Evolutionary conservation across 2,113 vertebrate genomes (phyloP).

Genomic region (Silurus glanis): DNA sequence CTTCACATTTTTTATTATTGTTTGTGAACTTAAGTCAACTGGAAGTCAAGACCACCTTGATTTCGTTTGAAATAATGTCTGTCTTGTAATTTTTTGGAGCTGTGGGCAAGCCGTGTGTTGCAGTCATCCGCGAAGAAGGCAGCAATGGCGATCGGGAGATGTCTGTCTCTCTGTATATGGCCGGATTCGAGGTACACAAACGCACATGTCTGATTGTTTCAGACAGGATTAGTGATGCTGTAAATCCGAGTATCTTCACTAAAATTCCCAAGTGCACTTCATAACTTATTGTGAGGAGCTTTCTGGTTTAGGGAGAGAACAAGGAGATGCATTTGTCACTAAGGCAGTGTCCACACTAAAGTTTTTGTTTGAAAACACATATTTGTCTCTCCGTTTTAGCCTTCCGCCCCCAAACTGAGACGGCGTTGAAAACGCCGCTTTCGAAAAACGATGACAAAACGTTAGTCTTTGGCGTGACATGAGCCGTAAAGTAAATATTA

Average conservation of each 20-base stretch:
- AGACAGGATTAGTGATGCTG: neutral
- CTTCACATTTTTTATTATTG: neutral
- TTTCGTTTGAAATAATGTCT: neutral
- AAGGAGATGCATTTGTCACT: too few relatives aligned
- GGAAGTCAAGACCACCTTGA: neutral
- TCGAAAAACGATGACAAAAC: too few relatives aligned
- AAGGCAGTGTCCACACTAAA: too few relatives aligned
- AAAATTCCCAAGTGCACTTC: neutral
- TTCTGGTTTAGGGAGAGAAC: too few relatives aligned
- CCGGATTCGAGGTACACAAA: conserved; percentile 83
- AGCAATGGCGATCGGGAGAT: conserved; percentile 95
- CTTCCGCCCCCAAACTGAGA: too few relatives aligned
- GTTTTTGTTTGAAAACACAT: too few relatives aligned
- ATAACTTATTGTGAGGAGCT: too few relatives aligned
- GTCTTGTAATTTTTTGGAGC: conserved; percentile 52
- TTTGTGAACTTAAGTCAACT: neutral
- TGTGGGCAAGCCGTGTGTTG: conserved; percentile 72
- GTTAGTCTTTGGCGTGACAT: too few relatives aligned
- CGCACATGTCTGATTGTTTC: neutral
- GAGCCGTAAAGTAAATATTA: too few relatives aligned
- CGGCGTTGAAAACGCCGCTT: too few relatives aligned
- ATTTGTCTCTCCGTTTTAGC: too few relatives aligned
- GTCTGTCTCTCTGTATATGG: conserved; percentile 81
- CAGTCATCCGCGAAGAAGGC: conserved; percentile 86
- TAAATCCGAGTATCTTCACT: neutral